These are phyloP conservation scores for Myotis lucifugus DNA, from an alignment of 2,113 vertebrate genomes.

Conservation along the genomic window DNA sequence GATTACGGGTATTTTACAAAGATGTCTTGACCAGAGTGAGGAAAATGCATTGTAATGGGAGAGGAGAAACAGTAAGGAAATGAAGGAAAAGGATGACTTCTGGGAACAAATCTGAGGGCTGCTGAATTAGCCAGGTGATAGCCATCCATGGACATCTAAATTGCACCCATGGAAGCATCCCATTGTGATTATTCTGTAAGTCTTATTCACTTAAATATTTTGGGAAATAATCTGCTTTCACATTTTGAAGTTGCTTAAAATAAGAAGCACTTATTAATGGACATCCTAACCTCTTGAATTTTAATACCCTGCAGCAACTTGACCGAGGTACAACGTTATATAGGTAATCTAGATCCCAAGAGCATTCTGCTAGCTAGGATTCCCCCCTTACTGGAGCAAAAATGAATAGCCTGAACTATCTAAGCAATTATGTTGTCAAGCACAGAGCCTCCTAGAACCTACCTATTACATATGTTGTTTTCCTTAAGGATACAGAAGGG, in stretches of 20 bases:
- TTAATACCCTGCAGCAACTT: not conserved
- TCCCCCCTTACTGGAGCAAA: not conserved
- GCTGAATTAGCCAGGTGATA: not conserved
- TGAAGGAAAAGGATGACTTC: not conserved
- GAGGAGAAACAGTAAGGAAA: no score
- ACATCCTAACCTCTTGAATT: not conserved
- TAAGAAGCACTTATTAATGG: not conserved
- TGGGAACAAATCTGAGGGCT: not conserved
- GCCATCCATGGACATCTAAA: not conserved
- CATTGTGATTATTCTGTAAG: not conserved
- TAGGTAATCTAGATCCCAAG: not conserved
- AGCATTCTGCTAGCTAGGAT: not conserved
- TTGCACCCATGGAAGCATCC: not conserved
- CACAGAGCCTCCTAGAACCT: not conserved
- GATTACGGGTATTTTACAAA: not conserved
- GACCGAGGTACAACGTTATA: not conserved
- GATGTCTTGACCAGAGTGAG: not conserved
- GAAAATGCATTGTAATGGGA: not conserved
- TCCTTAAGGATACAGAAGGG: not conserved
- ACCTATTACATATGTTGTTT: not conserved
- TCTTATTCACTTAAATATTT: not conserved
- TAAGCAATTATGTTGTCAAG: not conserved
- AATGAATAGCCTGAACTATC: not conserved
- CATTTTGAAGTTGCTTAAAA: slow-evolving; percentile 29
- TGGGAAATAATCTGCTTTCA: not conserved